Evolutionary conservation across 2,797 vertebrate species (phyloP).

Genomic region (Peromyscus eremicus): DNA sequence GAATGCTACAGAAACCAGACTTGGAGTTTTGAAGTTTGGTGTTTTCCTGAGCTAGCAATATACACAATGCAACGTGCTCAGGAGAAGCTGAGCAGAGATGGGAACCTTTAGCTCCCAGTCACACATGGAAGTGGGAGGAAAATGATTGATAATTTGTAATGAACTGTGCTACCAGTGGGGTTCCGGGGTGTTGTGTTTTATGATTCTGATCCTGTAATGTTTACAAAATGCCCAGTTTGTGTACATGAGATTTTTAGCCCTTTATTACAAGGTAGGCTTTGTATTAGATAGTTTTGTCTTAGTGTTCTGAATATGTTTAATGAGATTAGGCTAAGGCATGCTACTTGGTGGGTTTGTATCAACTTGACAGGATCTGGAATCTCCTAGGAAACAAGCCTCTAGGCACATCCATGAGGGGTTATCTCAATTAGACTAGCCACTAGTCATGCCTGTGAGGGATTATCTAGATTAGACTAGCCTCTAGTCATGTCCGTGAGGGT

Average conservation of each 20-base stretch:
- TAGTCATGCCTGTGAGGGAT: neutral
- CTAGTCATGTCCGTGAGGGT: neutral
- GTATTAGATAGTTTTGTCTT: neutral
- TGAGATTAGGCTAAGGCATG: neutral
- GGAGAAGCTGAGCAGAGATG: neutral
- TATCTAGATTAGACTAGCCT: neutral
- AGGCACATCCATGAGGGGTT: too few relatives aligned
- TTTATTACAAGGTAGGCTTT: neutral
- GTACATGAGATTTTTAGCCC: neutral
- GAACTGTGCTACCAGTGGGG: neutral
- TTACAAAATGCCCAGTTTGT: neutral
- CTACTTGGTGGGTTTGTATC: neutral
- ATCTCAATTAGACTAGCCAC: neutral
- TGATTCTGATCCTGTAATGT: neutral
- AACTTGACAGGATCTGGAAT: neutral
- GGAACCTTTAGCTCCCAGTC: neutral
- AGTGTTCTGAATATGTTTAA: neutral
- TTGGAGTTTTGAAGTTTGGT: neutral
- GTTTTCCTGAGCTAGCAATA: neutral
- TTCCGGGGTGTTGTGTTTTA: neutral
- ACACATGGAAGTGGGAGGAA: neutral
- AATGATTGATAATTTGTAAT: too few relatives aligned
- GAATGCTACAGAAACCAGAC: neutral
- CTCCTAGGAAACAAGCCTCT: neutral
- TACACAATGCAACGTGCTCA: neutral